Conservation (phyloP, 2,113 vertebrate genomes). For the Cavia aperea region DNA sequence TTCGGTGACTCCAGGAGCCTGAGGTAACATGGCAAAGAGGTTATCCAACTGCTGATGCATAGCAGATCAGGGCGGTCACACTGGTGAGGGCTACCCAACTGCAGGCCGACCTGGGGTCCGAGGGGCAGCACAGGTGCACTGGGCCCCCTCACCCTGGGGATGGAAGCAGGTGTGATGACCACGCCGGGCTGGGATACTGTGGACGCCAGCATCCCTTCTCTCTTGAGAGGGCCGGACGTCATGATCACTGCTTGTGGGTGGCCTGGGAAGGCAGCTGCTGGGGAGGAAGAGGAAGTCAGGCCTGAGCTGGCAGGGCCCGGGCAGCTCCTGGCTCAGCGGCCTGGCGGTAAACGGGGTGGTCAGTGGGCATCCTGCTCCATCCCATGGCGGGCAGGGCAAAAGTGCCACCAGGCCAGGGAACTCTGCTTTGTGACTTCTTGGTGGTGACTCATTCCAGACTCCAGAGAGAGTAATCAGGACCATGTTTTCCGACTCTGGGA, state of each 20-base stretch:
- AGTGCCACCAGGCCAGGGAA: neutral
- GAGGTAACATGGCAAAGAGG: slow-evolving; percentile 42
- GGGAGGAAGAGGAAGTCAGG: slow-evolving; percentile 45
- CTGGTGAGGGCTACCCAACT: rapidly evolving
- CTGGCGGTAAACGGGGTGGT: rapidly evolving
- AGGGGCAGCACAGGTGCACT: neutral
- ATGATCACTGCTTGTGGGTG: slow-evolving; percentile 86
- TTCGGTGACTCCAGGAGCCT: slow-evolving; percentile 81
- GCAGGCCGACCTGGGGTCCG: neutral
- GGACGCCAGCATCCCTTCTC: slow-evolving; percentile 81
- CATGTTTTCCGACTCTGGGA: neutral
- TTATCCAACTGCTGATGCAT: neutral
- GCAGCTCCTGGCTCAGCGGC: neutral
- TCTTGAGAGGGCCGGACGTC: slow-evolving; percentile 85
- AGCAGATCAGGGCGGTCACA: neutral
- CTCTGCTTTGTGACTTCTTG: neutral
- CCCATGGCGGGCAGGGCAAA: neutral
- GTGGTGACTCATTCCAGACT: neutral
- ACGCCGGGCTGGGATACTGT: slow-evolving; percentile 80
- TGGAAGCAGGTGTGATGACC: slow-evolving; percentile 84
- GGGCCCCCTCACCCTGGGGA: slow-evolving; percentile 79
- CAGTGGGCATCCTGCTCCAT: neutral
- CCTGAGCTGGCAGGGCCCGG: rapidly evolving
- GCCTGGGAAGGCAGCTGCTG: slow-evolving; percentile 82
- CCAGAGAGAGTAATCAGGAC: neutral